Evolutionary conservation across 2,113 vertebrate species (phyloP).

Genomic region (Hepsetus odoe): DNA sequence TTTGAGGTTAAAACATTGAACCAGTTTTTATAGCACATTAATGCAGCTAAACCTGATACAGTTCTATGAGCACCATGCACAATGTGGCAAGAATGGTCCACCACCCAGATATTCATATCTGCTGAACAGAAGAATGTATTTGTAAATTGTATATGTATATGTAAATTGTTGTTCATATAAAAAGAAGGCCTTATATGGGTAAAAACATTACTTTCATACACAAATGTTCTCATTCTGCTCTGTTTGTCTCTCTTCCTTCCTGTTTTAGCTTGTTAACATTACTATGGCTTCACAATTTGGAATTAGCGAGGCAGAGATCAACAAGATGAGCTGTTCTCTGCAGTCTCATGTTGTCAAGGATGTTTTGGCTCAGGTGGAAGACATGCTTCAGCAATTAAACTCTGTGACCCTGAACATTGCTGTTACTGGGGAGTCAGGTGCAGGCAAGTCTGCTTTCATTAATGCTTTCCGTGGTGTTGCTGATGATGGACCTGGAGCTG

Average conservation of each 20-base stretch:
- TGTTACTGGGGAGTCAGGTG: conserved; percentile 56
- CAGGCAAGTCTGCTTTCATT: conserved; percentile 59
- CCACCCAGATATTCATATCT: too few relatives aligned
- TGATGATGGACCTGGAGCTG: conserved; percentile 46
- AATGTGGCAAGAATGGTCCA: too few relatives aligned
- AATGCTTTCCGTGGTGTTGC: conserved; percentile 58
- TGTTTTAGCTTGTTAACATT: background rate
- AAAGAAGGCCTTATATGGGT: too few relatives aligned
- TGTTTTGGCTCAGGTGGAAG: conserved; percentile 19
- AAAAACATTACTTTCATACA: too few relatives aligned
- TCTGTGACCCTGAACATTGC: conserved; percentile 54
- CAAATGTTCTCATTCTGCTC: too few relatives aligned
- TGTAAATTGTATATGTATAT: too few relatives aligned
- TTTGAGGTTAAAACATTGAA: too few relatives aligned
- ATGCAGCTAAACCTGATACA: too few relatives aligned
- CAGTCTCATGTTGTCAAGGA: background rate
- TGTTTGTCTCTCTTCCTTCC: background rate
- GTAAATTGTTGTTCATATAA: too few relatives aligned
- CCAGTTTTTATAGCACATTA: too few relatives aligned
- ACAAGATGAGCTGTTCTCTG: conserved; percentile 15
- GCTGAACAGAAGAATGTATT: too few relatives aligned
- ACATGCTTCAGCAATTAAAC: conserved; percentile 17
- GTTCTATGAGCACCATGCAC: too few relatives aligned
- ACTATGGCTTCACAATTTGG: conserved; percentile 11
- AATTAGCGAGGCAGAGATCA: conserved; percentile 31